A percentile compares a stretch with the other conserved stretches of the same genome.
These are phyloP conservation scores for Morbakka virulenta DNA, from an alignment of 30 jellyfish, hydroid and myxozoan species.

Conservation along the genomic window DNA sequence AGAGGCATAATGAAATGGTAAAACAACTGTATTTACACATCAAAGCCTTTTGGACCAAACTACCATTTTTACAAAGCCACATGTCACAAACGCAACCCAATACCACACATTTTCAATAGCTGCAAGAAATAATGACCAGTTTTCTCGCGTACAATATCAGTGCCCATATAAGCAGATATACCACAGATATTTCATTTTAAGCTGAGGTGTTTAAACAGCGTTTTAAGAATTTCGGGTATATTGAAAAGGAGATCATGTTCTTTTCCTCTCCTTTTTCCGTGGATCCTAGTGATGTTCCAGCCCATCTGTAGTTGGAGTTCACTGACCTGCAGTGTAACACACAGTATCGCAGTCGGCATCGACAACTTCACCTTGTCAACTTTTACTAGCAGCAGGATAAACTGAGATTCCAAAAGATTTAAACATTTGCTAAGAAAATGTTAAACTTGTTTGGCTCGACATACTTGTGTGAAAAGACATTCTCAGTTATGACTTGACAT, in stretches of 20 bases:
- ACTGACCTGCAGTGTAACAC: too few relatives aligned
- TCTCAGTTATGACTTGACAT: too few relatives aligned
- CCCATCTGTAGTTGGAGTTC: too few relatives aligned
- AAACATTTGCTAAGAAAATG: too few relatives aligned
- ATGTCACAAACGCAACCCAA: not conserved
- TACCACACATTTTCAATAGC: not conserved
- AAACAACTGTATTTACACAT: not conserved
- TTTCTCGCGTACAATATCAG: not conserved
- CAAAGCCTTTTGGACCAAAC: not conserved
- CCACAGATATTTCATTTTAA: not conserved
- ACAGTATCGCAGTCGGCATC: too few relatives aligned
- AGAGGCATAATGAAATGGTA: not conserved
- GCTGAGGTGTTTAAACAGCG: not conserved
- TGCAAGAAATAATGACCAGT: not conserved
- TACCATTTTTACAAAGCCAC: too few relatives aligned
- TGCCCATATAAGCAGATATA: not conserved
- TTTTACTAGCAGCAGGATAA: too few relatives aligned
- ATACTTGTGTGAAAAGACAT: too few relatives aligned
- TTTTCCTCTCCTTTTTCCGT: not conserved
- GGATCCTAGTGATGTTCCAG: not conserved
- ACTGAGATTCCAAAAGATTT: too few relatives aligned
- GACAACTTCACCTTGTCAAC: too few relatives aligned
- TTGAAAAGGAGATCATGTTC: not conserved
- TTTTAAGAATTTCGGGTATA: not conserved
- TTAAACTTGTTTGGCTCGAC: too few relatives aligned